phyloP scores from a whole-genome alignment of 2,888 invertebrate genomes.

The Galerucella pusilla region DNA sequence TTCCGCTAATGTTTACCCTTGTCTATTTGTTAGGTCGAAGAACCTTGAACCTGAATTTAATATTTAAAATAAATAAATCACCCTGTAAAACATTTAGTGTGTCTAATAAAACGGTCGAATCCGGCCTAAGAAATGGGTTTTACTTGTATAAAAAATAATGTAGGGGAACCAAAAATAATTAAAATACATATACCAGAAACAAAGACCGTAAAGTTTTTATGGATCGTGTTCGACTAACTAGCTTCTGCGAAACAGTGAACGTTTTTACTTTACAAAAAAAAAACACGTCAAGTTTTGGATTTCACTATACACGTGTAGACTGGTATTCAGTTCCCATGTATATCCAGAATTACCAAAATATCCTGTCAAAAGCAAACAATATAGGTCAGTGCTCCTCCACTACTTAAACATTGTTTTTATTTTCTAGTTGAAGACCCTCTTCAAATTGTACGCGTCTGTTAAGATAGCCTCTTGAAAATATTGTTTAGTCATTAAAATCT shows the following conservation, averaged over 20 bases:
- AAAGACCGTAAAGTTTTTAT: constrained; percentile 16
- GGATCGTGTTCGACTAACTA: constrained; percentile 3
- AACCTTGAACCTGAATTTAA: too few relatives aligned
- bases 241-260: neutral
- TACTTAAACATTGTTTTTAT: constrained; percentile 21
- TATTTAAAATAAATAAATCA: neutral
- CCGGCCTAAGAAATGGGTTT: neutral
- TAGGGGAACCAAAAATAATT: constrained; percentile 15
- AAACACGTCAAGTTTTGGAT: neutral
- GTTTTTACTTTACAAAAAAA: neutral
- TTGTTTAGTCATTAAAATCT: constrained; percentile 22
- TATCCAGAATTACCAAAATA: neutral
- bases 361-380: constrained; percentile 9
- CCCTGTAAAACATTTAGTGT: neutral
- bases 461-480: constrained; percentile 13
- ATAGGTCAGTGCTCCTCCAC: constrained; percentile 12
- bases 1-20: too few relatives aligned
- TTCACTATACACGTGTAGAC: neutral
- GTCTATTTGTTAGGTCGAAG: too few relatives aligned
- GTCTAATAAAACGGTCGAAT: neutral
- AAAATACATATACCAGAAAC: constrained; percentile 3
- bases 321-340: neutral
- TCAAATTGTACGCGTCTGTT: constrained; percentile 10
- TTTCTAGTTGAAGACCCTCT: constrained; percentile 9
- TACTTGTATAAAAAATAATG: constrained; percentile 11